These are phyloP conservation scores for Lipophrys pholis DNA, from an alignment of 2,113 vertebrate species.

Conservation along the genomic window DNA sequence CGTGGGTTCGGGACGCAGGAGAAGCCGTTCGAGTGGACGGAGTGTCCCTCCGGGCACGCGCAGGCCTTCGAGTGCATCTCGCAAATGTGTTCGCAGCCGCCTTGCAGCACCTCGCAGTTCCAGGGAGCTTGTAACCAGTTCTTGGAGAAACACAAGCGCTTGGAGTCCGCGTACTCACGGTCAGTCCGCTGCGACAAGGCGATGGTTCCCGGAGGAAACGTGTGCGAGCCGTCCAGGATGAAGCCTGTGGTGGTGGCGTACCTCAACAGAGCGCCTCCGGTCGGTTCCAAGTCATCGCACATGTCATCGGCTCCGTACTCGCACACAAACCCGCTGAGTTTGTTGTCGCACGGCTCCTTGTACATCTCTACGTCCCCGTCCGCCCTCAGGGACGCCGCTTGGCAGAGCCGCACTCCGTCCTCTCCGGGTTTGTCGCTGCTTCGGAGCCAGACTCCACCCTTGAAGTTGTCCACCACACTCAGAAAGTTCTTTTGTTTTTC, in stretches of 20 bases:
- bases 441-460: constrained; percentile 46
- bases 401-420: neutral
- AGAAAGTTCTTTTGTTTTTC: neutral
- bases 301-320: accelerated
- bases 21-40: constrained; percentile 54
- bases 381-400: neutral
- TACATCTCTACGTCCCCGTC: neutral
- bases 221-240: accelerated
- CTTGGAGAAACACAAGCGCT: accelerated
- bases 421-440: accelerated
- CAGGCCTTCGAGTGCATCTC: accelerated
- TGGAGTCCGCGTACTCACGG: neutral
- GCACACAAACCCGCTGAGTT: constrained; percentile 56
- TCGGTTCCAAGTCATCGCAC: accelerated
- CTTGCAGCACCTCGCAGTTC: constrained; percentile 33
- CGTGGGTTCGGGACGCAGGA: constrained; percentile 40
- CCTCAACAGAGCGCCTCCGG: neutral
- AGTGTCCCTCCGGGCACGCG: constrained; percentile 53
- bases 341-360: neutral
- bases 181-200: neutral
- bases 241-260: neutral
- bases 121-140: constrained; percentile 46
- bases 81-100: constrained; percentile 65
- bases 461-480: accelerated
- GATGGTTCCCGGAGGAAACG: constrained; percentile 22